Evolutionary conservation across 1,140 invertebrate genomes (phyloP).

Genomic region (Nasonia giraulti): DNA sequence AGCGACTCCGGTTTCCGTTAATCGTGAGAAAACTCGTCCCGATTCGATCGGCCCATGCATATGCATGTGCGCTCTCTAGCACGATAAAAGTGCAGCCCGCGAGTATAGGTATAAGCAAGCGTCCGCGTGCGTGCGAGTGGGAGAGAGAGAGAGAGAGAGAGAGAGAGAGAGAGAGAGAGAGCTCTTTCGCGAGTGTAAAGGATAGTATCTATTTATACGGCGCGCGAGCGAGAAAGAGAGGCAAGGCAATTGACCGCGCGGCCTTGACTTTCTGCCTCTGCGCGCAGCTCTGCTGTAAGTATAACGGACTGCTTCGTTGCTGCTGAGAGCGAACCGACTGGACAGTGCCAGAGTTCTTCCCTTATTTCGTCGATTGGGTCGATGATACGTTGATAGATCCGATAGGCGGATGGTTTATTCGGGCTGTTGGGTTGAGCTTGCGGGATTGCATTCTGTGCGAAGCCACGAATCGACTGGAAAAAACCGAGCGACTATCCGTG

Average conservation of each 20-base stretch:
- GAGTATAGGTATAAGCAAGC: background rate
- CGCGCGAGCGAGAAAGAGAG: conserved; percentile 45
- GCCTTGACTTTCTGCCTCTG: conserved; percentile 67
- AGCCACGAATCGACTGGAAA: no score
- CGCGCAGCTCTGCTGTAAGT: conserved; percentile 42
- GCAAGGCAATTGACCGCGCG: conserved; percentile 67
- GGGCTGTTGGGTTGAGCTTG: no score
- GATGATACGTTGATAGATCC: background rate
- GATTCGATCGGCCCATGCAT: background rate
- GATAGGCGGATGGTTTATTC: no score
- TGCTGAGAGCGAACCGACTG: background rate
- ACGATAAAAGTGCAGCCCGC: background rate
- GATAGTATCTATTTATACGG: conserved; percentile 65
- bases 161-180: background rate
- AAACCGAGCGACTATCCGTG: no score
- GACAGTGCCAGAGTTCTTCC: background rate
- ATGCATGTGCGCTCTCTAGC: background rate
- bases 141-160: background rate
- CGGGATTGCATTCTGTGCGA: no score
- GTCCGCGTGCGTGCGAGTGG: background rate
- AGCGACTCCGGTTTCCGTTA: conserved; percentile 11
- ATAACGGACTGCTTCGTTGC: conserved; percentile 40
- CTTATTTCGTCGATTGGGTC: background rate
- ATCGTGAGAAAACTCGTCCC: conserved; percentile 27
- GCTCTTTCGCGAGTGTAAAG: background rate